Conservation (phyloP, 2,888 invertebrate species). For the Zeuzera pyrina region DNA sequence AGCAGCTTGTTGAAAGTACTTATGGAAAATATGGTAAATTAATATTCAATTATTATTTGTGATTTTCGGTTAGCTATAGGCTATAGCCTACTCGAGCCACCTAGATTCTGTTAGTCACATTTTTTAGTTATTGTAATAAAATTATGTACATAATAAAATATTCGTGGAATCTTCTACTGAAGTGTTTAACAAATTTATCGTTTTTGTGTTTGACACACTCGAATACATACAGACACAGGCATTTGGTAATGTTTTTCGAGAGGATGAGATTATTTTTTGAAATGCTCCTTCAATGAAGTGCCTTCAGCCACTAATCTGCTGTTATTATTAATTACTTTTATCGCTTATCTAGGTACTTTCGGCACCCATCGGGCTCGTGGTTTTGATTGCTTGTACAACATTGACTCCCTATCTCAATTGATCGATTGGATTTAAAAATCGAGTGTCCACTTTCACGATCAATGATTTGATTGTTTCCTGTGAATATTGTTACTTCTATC, state of each 20-base stretch:
- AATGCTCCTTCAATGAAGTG: slow-evolving; percentile 69
- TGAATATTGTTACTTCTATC: neutral
- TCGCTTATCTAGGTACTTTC: slow-evolving; percentile 67
- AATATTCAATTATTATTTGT: too few species aligned
- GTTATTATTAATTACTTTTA: slow-evolving; percentile 72
- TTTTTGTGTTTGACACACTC: slow-evolving; percentile 68
- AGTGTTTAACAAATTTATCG: too few species aligned
- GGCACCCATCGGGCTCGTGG: slow-evolving; percentile 45
- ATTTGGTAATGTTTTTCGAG: slow-evolving; percentile 58
- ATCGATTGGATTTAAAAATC: slow-evolving; percentile 19
- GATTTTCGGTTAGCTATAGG: too few species aligned
- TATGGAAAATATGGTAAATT: too few species aligned
- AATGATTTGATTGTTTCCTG: neutral
- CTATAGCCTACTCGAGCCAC: too few species aligned
- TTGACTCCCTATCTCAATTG: slow-evolving; percentile 19
- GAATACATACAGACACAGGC: slow-evolving; percentile 52
- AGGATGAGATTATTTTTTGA: slow-evolving; percentile 68
- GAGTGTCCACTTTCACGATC: neutral
- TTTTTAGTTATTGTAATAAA: too few species aligned
- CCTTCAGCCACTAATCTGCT: slow-evolving; percentile 61
- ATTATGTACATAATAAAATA: too few species aligned
- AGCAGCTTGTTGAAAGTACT: too few species aligned
- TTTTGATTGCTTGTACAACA: slow-evolving; percentile 44
- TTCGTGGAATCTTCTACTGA: too few species aligned
- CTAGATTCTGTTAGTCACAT: too few species aligned